phyloP scores from a whole-genome alignment of 2,888 invertebrate species.

The Beris chalybata region DNA sequence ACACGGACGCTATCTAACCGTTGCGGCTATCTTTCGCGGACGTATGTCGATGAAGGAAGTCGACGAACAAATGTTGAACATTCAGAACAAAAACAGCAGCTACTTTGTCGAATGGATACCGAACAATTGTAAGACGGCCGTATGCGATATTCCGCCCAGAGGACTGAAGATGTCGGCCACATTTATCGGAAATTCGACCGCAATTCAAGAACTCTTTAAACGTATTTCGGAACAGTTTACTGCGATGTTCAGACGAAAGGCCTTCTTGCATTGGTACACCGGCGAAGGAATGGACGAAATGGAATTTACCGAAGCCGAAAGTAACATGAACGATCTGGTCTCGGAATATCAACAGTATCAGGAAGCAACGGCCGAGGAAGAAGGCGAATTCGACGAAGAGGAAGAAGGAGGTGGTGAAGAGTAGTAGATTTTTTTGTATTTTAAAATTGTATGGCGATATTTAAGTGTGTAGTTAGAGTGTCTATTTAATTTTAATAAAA shows the following conservation, averaged over 20 bases:
- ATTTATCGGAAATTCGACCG: constrained; percentile 91
- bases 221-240: constrained; percentile 89
- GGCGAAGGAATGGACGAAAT: constrained; percentile 97
- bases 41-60: constrained; percentile 95
- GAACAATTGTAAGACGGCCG: constrained; percentile 91
- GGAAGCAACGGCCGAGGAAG: constrained; percentile 82
- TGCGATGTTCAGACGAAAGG: constrained; percentile 95
- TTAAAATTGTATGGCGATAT: background rate
- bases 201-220: constrained; percentile 91
- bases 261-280: constrained; percentile 98
- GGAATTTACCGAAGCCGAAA: constrained; percentile 94
- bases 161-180: constrained; percentile 94
- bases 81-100: constrained; percentile 92
- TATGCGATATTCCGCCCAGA: constrained; percentile 87
- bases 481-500: no score
- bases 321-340: constrained; percentile 73
- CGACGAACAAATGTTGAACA: constrained; percentile 90
- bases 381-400: constrained; percentile 76
- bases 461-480: no score
- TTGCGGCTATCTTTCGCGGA: constrained; percentile 88
- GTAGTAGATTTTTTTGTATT: background rate
- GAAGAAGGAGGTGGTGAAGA: constrained; percentile 41
- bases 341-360: constrained; percentile 95
- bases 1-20: constrained; percentile 88
- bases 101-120: constrained; percentile 94